Conservation (phyloP, 1,140 invertebrate species). For the Drosophila watanabei region DNA sequence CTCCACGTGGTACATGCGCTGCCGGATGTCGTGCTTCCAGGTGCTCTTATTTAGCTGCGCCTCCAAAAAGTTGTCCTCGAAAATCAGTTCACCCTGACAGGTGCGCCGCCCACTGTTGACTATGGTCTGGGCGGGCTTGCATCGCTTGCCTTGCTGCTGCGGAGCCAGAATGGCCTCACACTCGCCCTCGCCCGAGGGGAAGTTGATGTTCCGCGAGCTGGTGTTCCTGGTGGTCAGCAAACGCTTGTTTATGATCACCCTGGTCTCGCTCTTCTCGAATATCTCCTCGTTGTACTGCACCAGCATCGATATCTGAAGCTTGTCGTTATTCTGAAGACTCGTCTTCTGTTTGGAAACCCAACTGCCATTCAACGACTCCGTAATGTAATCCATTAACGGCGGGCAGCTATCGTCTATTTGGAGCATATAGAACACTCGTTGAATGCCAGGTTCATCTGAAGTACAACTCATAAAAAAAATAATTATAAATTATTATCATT, state of each 20-base stretch:
- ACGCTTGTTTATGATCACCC: constrained; percentile 60
- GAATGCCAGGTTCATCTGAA: constrained; percentile 62
- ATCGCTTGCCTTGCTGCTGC: constrained; percentile 24
- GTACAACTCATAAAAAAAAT: too few species aligned
- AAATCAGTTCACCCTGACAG: constrained; percentile 67
- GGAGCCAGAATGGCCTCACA: constrained; percentile 37
- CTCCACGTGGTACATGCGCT: constrained; percentile 66
- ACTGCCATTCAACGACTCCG: constrained; percentile 42
- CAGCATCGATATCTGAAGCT: constrained; percentile 56
- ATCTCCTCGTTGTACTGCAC: constrained; percentile 66
- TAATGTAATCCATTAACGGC: constrained; percentile 69
- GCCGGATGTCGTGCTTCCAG: constrained; percentile 72
- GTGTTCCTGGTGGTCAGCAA: constrained; percentile 46
- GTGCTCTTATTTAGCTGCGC: constrained; percentile 46
- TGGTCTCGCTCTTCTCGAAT: constrained; percentile 65
- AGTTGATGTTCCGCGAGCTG: constrained; percentile 19
- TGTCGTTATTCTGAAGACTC: constrained; percentile 64
- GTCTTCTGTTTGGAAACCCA: constrained; percentile 52
- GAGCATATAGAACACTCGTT: constrained; percentile 66
- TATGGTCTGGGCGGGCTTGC: constrained; percentile 45
- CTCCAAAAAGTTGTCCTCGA: constrained; percentile 67
- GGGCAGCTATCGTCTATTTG: constrained; percentile 67
- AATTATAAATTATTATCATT: not conserved
- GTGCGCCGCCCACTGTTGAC: constrained; percentile 19
- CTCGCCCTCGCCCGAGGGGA: constrained; percentile 16